These are phyloP conservation scores for Amphiprion percula DNA, from an alignment of 2,113 vertebrate species.

Conservation along the genomic window DNA sequence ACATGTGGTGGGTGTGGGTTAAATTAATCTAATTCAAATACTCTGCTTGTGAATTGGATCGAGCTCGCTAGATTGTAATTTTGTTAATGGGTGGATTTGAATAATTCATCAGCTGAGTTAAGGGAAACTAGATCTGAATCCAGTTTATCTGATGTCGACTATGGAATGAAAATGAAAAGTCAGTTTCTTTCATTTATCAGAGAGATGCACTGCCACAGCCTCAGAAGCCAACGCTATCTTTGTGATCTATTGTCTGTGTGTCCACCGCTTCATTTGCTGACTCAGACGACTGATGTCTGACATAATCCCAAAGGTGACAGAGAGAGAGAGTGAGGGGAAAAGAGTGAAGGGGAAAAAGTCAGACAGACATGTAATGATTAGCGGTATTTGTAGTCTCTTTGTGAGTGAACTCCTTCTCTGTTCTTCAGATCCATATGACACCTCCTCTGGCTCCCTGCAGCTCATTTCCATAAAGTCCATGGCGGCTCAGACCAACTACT, in stretches of 20 bases:
- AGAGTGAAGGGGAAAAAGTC: neutral
- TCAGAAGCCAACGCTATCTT: slow-evolving; percentile 47
- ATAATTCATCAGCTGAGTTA: slow-evolving; percentile 71
- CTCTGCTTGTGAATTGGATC: slow-evolving; percentile 49
- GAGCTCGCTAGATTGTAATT: slow-evolving; percentile 44
- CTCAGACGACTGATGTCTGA: slow-evolving; percentile 83
- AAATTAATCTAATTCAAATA: slow-evolving; percentile 44
- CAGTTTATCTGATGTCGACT: slow-evolving; percentile 52
- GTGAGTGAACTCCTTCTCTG: slow-evolving; percentile 67
- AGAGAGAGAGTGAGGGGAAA: slow-evolving; percentile 16
- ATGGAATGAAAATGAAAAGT: slow-evolving; percentile 61
- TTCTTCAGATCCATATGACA: slow-evolving; percentile 91
- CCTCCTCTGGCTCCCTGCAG: slow-evolving; percentile 95
- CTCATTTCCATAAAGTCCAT: slow-evolving; percentile 94
- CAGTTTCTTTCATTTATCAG: slow-evolving; percentile 64
- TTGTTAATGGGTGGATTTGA: slow-evolving; percentile 61
- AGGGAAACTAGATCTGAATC: slow-evolving; percentile 48
- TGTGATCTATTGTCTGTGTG: slow-evolving; percentile 62
- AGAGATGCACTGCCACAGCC: slow-evolving; percentile 43
- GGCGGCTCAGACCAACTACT: slow-evolving; percentile 85
- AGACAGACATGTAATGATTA: slow-evolving; percentile 37
- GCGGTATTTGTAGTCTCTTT: slow-evolving; percentile 59
- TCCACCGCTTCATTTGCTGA: slow-evolving; percentile 55
- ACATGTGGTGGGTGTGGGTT: slow-evolving; percentile 28
- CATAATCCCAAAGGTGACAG: slow-evolving; percentile 68